A percentile compares a stretch with the other conserved stretches of the same genome.
phyloP scores from a whole-genome alignment of 2,888 invertebrate genomes.

The Hoplodrina blanda region DNA sequence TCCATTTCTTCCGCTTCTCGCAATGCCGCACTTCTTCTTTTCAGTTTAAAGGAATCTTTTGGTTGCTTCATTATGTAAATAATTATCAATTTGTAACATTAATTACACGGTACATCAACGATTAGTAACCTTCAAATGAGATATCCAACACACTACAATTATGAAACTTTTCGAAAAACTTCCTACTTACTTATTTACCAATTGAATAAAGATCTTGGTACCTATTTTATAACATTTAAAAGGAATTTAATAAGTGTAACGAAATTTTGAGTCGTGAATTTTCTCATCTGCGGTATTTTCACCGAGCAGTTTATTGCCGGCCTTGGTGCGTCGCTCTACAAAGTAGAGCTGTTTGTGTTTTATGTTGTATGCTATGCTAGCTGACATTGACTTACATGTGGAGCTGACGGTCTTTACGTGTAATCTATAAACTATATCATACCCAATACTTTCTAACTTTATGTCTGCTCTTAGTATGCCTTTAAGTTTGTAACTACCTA shows the following conservation, averaged over 20 bases:
- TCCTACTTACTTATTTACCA: background rate
- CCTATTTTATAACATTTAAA: constrained; percentile 1
- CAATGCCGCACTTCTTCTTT: background rate
- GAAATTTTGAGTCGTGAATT: constrained; percentile 41
- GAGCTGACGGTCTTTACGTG: constrained; percentile 28
- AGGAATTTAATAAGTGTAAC: constrained; percentile 13
- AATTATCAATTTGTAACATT: too few species aligned
- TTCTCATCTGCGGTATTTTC: constrained; percentile 55
- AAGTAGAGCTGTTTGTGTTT: constrained; percentile 60
- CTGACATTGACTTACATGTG: constrained; percentile 66
- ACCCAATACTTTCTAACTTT: constrained; percentile 20
- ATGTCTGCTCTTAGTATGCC: background rate
- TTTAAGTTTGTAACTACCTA: background rate
- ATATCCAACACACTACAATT: background rate
- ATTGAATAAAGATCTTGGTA: background rate
- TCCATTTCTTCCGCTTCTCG: background rate
- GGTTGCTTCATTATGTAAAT: background rate
- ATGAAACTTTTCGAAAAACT: background rate
- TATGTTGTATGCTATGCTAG: constrained; percentile 57
- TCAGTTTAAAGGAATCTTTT: too few species aligned
- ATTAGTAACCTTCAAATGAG: background rate
- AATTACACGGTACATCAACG: too few species aligned
- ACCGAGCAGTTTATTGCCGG: constrained; percentile 52
- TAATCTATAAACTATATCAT: constrained; percentile 7
- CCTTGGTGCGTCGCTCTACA: constrained; percentile 59